Evolutionary conservation across 2,113 vertebrate species (phyloP).

Genomic region (Pseudopodoces humilis): DNA sequence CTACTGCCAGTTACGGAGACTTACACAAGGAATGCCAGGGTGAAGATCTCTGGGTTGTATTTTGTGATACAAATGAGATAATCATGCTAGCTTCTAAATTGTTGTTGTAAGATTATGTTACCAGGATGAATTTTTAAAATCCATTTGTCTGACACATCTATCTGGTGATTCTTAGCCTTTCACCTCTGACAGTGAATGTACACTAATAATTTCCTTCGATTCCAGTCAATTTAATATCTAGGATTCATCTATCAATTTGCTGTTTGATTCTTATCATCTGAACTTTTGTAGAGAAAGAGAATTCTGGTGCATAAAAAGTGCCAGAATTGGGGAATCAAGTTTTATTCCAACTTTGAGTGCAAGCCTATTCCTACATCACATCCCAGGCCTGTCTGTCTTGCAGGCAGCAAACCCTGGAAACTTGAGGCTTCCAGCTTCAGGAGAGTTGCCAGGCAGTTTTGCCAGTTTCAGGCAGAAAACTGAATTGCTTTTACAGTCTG

Average conservation of each 20-base stretch:
- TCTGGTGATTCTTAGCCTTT: neutral
- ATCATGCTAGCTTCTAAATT: neutral
- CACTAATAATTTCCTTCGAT: neutral
- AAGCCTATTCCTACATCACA: neutral
- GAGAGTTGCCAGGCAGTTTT: neutral
- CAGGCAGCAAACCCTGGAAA: neutral
- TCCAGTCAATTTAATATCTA: neutral
- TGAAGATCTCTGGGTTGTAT: neutral
- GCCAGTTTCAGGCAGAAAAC: neutral
- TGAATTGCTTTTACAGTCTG: neutral
- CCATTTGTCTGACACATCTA: neutral
- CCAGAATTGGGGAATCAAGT: neutral
- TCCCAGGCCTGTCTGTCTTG: neutral
- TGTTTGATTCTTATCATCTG: neutral
- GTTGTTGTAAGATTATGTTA: neutral
- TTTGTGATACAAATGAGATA: neutral
- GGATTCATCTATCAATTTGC: neutral
- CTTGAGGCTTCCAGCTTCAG: neutral
- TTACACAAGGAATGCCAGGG: neutral
- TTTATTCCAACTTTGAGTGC: neutral
- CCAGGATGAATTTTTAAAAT: neutral
- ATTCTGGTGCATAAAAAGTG: neutral
- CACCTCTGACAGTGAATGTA: neutral
- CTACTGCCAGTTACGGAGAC: neutral
- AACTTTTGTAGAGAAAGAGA: neutral